Conservation (phyloP, 2,888 invertebrate genomes). For the Empis stercorea region DNA sequence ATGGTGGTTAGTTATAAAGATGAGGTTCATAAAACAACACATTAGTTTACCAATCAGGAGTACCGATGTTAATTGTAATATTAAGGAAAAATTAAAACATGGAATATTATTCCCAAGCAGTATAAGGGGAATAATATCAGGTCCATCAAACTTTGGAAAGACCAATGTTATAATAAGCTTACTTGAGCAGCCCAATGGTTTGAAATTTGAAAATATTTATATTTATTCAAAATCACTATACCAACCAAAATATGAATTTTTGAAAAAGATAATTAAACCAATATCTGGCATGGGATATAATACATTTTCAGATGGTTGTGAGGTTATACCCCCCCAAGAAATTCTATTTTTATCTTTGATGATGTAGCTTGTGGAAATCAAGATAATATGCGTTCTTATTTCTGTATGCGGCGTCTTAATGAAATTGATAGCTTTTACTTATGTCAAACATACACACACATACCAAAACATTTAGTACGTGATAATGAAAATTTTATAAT, state of each 20-base stretch:
- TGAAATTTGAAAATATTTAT: too few species aligned
- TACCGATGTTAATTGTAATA: neutral
- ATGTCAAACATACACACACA: slow-evolving; percentile 24
- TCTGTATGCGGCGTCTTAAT: slow-evolving; percentile 25
- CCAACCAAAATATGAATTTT: too few species aligned
- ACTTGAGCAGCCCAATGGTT: too few species aligned
- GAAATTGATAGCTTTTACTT: slow-evolving; percentile 26
- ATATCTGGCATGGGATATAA: too few species aligned
- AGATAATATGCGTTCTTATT: slow-evolving; percentile 20
- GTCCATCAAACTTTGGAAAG: slow-evolving; percentile 29
- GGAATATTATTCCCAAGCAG: slow-evolving; percentile 19
- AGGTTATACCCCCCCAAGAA: slow-evolving; percentile 10
- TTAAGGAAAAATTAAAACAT: slow-evolving; percentile 12
- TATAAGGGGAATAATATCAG: slow-evolving; percentile 19
- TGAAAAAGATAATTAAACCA: too few species aligned
- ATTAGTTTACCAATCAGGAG: neutral
- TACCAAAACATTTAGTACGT: slow-evolving; percentile 26
- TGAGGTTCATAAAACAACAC: neutral
- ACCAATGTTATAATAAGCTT: slow-evolving; percentile 8
- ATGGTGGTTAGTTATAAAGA: slow-evolving; percentile 10
- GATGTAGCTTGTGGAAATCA: slow-evolving; percentile 19
- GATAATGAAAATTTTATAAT: slow-evolving; percentile 28
- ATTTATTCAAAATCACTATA: too few species aligned
- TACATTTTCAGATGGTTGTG: too few species aligned
- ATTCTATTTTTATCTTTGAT: slow-evolving; percentile 18